A percentile compares a stretch with the other conserved stretches of the same genome.
phyloP scores from a whole-genome alignment of 2,113 vertebrate species.

The Mesoclemmys tuberculata region DNA sequence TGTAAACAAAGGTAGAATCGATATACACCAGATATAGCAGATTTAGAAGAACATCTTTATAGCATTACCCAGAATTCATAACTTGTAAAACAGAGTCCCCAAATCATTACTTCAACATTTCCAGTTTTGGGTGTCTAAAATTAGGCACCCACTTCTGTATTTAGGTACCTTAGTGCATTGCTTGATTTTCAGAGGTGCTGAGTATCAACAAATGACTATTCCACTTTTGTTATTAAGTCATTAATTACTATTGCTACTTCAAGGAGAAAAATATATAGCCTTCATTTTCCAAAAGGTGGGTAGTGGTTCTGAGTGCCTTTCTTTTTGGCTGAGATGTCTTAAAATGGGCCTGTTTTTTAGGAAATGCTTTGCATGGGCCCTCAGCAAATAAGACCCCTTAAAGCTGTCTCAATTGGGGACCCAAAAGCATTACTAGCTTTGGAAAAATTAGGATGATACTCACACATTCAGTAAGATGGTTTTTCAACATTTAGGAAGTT shows the following conservation, averaged over 20 bases:
- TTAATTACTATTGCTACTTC: background rate
- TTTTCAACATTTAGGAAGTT: background rate
- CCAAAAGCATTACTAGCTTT: background rate
- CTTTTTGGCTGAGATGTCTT: background rate
- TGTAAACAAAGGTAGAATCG: background rate
- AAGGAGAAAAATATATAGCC: background rate
- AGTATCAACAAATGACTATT: rapidly evolving
- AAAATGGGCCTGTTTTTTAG: background rate
- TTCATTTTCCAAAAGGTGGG: background rate
- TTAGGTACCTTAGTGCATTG: background rate
- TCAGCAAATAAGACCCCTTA: background rate
- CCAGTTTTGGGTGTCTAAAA: background rate
- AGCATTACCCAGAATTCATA: background rate
- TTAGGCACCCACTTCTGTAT: background rate
- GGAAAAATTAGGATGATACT: background rate
- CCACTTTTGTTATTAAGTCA: background rate
- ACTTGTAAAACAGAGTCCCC: background rate
- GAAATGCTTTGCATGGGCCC: background rate
- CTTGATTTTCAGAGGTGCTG: background rate
- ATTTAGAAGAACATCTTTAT: background rate
- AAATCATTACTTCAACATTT: background rate
- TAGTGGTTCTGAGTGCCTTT: background rate
- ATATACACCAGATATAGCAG: background rate
- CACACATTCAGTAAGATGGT: background rate
- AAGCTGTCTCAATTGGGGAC: background rate